phyloP scores from a whole-genome alignment of 2,888 invertebrate species.

The Anticlea derivata region DNA sequence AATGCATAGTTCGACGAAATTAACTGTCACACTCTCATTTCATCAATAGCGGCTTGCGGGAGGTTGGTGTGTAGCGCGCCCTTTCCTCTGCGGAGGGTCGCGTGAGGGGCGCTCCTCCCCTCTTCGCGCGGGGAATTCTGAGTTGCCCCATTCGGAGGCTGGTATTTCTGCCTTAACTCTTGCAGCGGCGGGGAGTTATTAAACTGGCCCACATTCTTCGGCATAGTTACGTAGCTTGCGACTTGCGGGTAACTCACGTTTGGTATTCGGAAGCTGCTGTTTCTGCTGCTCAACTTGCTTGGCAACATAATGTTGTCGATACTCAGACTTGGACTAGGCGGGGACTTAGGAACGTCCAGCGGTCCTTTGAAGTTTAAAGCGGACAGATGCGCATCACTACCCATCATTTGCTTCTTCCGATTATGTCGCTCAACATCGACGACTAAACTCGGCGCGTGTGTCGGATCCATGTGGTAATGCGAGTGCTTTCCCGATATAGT shows the following conservation, averaged over 20 bases:
- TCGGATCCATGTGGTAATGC: conserved; percentile 90
- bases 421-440: conserved; percentile 89
- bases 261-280: conserved; percentile 76
- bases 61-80: conserved; percentile 84
- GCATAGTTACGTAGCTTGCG: conserved; percentile 82
- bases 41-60: conserved; percentile 93
- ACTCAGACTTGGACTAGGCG: conserved; percentile 86
- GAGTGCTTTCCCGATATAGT: conserved; percentile 91
- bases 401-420: conserved; percentile 73
- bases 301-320: conserved; percentile 81
- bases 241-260: conserved; percentile 75
- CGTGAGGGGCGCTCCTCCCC: conserved; percentile 65
- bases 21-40: conserved; percentile 94
- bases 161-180: conserved; percentile 82
- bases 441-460: conserved; percentile 91
- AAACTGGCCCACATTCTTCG: conserved; percentile 84
- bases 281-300: conserved; percentile 78
- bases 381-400: conserved; percentile 80
- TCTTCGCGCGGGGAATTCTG: conserved; percentile 63
- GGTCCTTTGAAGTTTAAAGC: conserved; percentile 84
- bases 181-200: conserved; percentile 77
- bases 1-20: conserved; percentile 60
- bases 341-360: conserved; percentile 83
- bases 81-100: conserved; percentile 71
- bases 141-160: conserved; percentile 84